Conservation (phyloP, 2,113 vertebrate species). For the Limanda limanda region DNA sequence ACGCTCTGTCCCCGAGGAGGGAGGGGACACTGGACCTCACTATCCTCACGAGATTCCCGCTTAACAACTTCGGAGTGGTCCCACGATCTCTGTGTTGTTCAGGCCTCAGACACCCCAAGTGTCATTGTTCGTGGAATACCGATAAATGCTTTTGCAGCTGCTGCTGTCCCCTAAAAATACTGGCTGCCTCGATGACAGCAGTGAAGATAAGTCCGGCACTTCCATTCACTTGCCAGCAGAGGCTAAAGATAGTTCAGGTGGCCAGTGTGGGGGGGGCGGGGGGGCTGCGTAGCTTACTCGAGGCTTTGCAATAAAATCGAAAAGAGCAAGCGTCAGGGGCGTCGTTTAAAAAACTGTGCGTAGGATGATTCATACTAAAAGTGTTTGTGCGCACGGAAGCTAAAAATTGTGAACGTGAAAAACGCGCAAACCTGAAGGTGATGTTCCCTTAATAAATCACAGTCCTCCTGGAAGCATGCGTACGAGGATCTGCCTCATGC, state of each 20-base stretch:
- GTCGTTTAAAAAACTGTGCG: no score
- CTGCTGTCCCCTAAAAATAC: constrained; percentile 88
- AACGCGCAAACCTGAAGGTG: no score
- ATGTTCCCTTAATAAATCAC: no score
- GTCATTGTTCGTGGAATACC: constrained; percentile 86
- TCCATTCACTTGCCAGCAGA: constrained; percentile 84
- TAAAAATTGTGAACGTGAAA: no score
- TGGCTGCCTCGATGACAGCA: constrained; percentile 85
- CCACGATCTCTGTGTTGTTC: constrained; percentile 72
- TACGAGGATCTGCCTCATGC: no score
- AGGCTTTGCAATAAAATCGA: constrained; percentile 75
- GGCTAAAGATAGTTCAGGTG: constrained; percentile 83
- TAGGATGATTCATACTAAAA: no score
- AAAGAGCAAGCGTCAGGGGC: constrained; percentile 33
- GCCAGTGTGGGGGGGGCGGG: constrained; percentile 55
- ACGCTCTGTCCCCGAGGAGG: constrained; percentile 1
- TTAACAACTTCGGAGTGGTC: constrained; percentile 52
- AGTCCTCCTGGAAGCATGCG: no score
- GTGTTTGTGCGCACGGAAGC: no score
- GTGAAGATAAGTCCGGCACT: constrained; percentile 83
- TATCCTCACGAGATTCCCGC: constrained; percentile 33
- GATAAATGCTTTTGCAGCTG: constrained; percentile 89
- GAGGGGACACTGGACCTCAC: constrained; percentile 20
- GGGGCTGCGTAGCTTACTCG: constrained; percentile 74
- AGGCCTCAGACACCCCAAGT: constrained; percentile 80